These are phyloP conservation scores for Rotaria macrura DNA, from an alignment of 2,888 invertebrate species.

Conservation along the genomic window DNA sequence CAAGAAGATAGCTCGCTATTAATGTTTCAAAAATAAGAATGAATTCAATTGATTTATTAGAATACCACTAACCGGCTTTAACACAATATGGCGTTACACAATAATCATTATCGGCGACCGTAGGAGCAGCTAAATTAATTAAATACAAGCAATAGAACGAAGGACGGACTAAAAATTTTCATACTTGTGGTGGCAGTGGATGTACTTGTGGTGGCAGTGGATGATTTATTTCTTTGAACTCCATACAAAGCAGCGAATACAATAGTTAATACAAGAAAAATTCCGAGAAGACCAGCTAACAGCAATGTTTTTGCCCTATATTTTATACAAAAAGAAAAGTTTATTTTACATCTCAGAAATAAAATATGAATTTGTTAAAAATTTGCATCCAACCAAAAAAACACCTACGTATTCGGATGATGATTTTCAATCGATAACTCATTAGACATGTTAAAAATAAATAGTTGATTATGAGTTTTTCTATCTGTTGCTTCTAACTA, in stretches of 20 bases:
- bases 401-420: neutral
- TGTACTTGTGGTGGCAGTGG: too few relatives aligned
- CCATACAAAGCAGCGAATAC: neutral
- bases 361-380: too few relatives aligned
- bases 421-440: neutral
- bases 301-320: too few relatives aligned
- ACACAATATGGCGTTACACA: slow-evolving; percentile 2
- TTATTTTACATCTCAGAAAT: too few relatives aligned
- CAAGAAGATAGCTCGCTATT: neutral
- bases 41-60: neutral
- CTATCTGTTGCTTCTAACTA: too few relatives aligned
- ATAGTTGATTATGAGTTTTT: neutral
- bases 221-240: neutral
- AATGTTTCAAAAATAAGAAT: neutral
- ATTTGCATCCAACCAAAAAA: too few relatives aligned
- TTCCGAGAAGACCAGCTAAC: neutral
- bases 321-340: neutral
- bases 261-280: neutral
- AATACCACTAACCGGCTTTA: neutral
- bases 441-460: neutral
- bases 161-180: too few relatives aligned
- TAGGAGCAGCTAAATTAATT: too few relatives aligned
- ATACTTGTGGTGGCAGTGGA: too few relatives aligned
- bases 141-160: too few relatives aligned
- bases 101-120: neutral